A percentile compares a stretch with the other conserved stretches of the same genome.
Evolutionary conservation across 2,113 vertebrate genomes (phyloP).

Genomic region (Eulacestoma nigropectus): DNA sequence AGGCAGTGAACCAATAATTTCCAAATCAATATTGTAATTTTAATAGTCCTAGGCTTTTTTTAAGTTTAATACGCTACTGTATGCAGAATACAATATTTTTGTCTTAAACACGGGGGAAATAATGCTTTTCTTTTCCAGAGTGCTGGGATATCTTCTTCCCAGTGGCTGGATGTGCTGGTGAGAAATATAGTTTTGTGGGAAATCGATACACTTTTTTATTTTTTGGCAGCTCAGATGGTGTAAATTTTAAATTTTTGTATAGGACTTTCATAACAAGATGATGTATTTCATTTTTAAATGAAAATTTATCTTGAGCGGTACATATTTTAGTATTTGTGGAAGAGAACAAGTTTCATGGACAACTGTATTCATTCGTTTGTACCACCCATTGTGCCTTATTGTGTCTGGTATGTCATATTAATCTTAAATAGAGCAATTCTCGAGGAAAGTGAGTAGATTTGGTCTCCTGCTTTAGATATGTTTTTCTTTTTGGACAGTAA

Average conservation of each 20-base stretch:
- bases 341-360: conserved; percentile 42
- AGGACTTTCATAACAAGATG: conserved; percentile 84
- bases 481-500: conserved; percentile 18
- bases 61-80: conserved; percentile 79
- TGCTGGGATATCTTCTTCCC: conserved; percentile 74
- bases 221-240: conserved; percentile 96
- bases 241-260: conserved; percentile 91
- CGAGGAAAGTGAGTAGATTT: conserved; percentile 2
- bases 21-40: conserved; percentile 72
- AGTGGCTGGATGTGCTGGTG: conserved; percentile 81
- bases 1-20: conserved; percentile 72
- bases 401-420: conserved; percentile 42
- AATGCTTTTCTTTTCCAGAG: conserved; percentile 69
- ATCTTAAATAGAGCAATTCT: conserved; percentile 18
- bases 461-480: conserved; percentile 13
- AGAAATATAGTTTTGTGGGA: conserved; percentile 86
- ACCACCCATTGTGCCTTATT: conserved; percentile 74
- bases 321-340: conserved; percentile 77
- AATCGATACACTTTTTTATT: conserved; percentile 80
- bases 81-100: conserved; percentile 75
- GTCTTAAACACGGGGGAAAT: conserved; percentile 82
- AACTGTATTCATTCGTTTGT: conserved; percentile 63
- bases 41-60: conserved; percentile 62
- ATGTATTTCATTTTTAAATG: conserved; percentile 78
- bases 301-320: conserved; percentile 77